Conservation (phyloP, 2,113 vertebrate genomes). For the Gobius niger region DNA sequence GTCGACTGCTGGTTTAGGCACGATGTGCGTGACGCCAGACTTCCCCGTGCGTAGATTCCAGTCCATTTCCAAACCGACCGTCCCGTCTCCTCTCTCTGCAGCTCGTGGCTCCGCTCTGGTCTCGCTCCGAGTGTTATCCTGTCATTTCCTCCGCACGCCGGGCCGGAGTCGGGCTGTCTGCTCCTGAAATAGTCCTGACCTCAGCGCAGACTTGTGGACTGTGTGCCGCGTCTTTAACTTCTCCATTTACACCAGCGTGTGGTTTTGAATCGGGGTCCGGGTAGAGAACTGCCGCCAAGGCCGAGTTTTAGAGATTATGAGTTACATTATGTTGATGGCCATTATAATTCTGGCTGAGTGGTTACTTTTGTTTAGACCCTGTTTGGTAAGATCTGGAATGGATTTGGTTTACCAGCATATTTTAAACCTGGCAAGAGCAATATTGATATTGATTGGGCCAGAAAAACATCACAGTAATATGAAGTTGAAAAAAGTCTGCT, state of each 20-base stretch:
- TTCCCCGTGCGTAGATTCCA: conserved; percentile 33
- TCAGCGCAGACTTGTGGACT: conserved; percentile 60
- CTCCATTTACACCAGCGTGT: conserved; percentile 54
- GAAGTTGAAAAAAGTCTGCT: no score
- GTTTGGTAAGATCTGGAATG: not conserved
- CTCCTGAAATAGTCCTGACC: conserved; percentile 73
- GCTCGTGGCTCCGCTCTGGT: conserved; percentile 22
- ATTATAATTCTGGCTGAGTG: not conserved
- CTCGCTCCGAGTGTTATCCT: conserved; percentile 45
- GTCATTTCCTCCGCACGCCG: conserved; percentile 60
- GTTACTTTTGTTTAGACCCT: not conserved
- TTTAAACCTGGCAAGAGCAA: no score
- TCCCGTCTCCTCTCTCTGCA: conserved; percentile 12
- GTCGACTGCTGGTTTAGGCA: no score
- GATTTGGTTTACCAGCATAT: no score
- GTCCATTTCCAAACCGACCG: conserved; percentile 30
- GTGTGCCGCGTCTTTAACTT: conserved; percentile 61
- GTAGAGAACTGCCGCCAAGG: conserved; percentile 1
- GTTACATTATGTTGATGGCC: no score
- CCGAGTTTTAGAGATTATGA: not conserved
- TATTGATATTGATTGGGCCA: no score
- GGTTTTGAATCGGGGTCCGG: conserved; percentile 34
- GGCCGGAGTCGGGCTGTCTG: conserved; percentile 70
- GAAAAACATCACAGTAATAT: no score
- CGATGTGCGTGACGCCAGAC: conserved; percentile 1